phyloP scores from a whole-genome alignment of 2,797 vertebrate genomes.

The Argya squamiceps region DNA sequence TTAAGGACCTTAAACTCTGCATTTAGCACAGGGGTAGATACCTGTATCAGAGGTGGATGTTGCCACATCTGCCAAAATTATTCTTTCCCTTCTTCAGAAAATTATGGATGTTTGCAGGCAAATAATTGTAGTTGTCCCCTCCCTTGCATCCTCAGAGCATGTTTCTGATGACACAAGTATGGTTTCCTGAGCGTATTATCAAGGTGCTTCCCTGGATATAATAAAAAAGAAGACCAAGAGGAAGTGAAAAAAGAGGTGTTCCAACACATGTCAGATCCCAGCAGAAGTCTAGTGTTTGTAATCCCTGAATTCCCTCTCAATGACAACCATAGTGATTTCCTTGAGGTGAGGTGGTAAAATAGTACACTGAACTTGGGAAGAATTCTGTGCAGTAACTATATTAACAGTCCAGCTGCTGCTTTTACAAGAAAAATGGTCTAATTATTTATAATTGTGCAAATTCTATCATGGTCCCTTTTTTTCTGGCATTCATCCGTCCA shows the following conservation, averaged over 20 bases:
- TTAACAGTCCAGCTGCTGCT: neutral
- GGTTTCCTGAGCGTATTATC: neutral
- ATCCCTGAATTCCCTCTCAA: neutral
- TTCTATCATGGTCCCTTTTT: constrained; percentile 6
- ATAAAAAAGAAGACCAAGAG: neutral
- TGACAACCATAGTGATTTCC: neutral
- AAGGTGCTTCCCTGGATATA: neutral
- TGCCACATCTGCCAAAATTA: neutral
- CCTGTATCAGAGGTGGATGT: neutral
- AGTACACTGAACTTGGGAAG: neutral
- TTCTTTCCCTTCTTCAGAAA: neutral
- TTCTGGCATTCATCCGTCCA: constrained; percentile 40
- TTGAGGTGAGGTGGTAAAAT: neutral
- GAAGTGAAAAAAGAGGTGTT: neutral
- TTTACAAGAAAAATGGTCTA: constrained; percentile 13
- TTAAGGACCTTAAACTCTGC: neutral
- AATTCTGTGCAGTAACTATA: neutral
- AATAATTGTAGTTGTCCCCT: neutral
- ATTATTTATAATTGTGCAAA: constrained; percentile 27
- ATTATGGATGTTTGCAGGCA: neutral
- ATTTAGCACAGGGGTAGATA: neutral
- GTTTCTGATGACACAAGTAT: neutral
- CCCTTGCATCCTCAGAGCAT: neutral
- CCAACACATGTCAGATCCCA: neutral
- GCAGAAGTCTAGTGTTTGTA: neutral